Evolutionary conservation across 2,888 invertebrate species (phyloP), one percentile per base, ranked within the genome.

Genomic region (Polyploca ridens): DNA sequence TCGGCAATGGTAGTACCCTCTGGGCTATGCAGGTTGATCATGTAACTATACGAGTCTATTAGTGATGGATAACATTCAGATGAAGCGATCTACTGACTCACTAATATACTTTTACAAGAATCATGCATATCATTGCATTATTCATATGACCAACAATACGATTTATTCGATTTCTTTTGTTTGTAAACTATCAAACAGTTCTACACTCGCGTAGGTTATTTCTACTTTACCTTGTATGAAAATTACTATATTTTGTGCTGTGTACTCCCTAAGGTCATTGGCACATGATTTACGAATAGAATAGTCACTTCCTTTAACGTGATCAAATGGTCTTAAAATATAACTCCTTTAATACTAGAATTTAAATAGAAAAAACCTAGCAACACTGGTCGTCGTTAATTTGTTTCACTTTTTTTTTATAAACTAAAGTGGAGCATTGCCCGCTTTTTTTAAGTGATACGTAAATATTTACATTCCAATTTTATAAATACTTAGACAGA

Each of bases 201-300:
- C 16, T 49, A n/a, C 49, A 14, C 44, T n/a, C 1, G n/a, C 10
- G n/a, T n/a, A 7, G 7, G 44, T 14, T 44, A 14, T 14, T n/a
- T n/a, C 10, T 10, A 19, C 54, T 10, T 19, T 54, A 54, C 16
- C 1, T 49, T 49, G 19, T 54, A 54, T 7, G 16, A 19, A 54
- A 19, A 54, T 33, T 41, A 35, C 33, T 19, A 58, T 66, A 58
- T 64, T 62, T 41, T 41, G 64, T 62, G 41, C 54, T 64, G 62
- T 64, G 3, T 65, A 67, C 62, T 62, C 70, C 65, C 57, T 66
- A 68, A 75, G 82, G 81, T 86, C 84, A 81, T 79, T 85, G 84
- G 79, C 86, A 82, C 73, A 65, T 70, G 75, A 76, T 75, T 75
- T 69, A 69, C 54, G 67, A 69, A 71, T 67, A 65, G 68, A 74